Evolutionary conservation across 2,888 invertebrate genomes (phyloP).

Genomic region (Spodoptera littoralis): DNA sequence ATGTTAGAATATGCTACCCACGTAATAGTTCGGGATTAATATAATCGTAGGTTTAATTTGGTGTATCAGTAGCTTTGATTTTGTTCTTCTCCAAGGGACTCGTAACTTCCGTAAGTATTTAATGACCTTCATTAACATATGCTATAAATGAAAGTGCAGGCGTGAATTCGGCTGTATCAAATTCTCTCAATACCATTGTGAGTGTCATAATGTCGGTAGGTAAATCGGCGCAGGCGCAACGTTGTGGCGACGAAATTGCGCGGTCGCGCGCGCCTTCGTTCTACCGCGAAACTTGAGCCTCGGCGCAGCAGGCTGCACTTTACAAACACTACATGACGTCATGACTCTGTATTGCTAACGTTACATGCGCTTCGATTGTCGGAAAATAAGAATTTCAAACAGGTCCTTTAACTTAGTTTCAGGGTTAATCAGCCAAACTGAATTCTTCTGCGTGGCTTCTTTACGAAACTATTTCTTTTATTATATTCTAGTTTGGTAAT

Average conservation of each 20-base stretch:
- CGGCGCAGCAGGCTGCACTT: conserved; percentile 50
- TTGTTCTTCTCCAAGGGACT: too few species aligned
- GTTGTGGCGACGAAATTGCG: conserved; percentile 76
- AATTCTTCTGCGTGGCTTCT: too few species aligned
- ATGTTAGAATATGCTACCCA: conserved; percentile 32
- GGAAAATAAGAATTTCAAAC: conserved; percentile 16
- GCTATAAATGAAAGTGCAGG: too few species aligned
- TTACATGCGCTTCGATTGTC: conserved; percentile 53
- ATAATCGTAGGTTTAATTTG: neutral
- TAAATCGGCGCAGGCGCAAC: conserved; percentile 47
- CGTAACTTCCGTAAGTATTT: too few species aligned
- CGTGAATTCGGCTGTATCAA: too few species aligned
- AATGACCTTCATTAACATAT: too few species aligned
- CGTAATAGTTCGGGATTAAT: conserved; percentile 5
- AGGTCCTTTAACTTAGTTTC: neutral
- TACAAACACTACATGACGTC: conserved; percentile 50
- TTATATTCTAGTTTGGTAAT: too few species aligned
- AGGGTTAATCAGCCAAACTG: too few species aligned
- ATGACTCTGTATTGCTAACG: conserved; percentile 43
- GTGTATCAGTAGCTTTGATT: too few species aligned
- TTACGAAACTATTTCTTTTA: too few species aligned
- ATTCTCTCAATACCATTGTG: conserved; percentile 17
- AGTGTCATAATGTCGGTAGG: conserved; percentile 24
- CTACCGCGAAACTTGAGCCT: conserved; percentile 79
- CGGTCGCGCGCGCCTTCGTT: conserved; percentile 78